A percentile compares a stretch with the other conserved stretches of the same genome.
Evolutionary conservation across 2,113 vertebrate genomes (phyloP).

Genomic region (Chloropsis cyanopogon): DNA sequence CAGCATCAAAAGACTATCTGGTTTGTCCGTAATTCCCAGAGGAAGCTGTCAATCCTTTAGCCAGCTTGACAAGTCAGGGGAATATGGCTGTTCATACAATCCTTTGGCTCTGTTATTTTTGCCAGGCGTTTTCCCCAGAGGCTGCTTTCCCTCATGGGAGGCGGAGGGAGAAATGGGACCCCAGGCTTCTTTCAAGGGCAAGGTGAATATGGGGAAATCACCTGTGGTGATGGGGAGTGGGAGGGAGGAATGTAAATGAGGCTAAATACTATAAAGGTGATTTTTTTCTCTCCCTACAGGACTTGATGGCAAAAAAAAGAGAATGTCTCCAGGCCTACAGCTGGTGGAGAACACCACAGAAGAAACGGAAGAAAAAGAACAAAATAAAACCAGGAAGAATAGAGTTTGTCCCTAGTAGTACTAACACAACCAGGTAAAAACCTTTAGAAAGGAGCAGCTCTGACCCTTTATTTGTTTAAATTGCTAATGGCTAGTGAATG

Average conservation of each 20-base stretch:
- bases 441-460: background rate
- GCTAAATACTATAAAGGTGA: constrained; percentile 64
- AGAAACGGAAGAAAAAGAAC: constrained; percentile 74
- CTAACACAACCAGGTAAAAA: constrained; percentile 60
- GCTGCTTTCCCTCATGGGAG: constrained; percentile 77
- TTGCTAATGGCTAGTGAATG: background rate
- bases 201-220: constrained; percentile 77
- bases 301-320: constrained; percentile 67
- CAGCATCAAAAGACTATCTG: constrained; percentile 36
- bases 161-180: constrained; percentile 76
- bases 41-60: constrained; percentile 66
- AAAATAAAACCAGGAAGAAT: constrained; percentile 72
- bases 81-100: constrained; percentile 76
- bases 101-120: constrained; percentile 78
- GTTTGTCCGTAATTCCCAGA: constrained; percentile 53
- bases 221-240: constrained; percentile 75
- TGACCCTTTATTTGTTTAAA: background rate
- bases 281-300: constrained; percentile 61
- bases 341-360: constrained; percentile 69
- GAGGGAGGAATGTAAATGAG: constrained; percentile 72
- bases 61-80: constrained; percentile 73
- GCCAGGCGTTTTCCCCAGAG: constrained; percentile 76
- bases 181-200: constrained; percentile 77
- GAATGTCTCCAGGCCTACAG: constrained; percentile 69
- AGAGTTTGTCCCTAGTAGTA: constrained; percentile 67